Evolutionary conservation across 1,140 invertebrate species (phyloP).

Genomic region (Lithobius niger): DNA sequence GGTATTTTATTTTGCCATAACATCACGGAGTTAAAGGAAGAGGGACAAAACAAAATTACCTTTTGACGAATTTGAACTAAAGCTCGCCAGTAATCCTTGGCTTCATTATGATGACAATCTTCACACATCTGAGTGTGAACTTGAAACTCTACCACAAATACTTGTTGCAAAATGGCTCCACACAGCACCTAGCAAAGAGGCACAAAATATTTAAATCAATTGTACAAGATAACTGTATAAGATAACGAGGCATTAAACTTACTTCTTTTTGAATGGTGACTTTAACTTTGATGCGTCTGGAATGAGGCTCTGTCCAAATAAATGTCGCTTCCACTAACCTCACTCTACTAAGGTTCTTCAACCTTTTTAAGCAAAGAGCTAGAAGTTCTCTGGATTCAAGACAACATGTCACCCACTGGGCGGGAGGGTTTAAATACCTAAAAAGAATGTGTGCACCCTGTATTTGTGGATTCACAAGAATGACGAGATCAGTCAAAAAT

Average conservation of each 20-base stretch:
- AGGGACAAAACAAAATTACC: conserved; percentile 20
- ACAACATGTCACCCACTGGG: conserved; percentile 73
- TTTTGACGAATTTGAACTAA: conserved; percentile 51
- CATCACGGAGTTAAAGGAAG: conserved; percentile 8
- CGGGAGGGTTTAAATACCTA: conserved; percentile 86
- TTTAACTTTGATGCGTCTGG: conserved; percentile 92
- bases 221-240: neutral
- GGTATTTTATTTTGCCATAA: too few relatives aligned
- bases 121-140: conserved; percentile 92
- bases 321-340: conserved; percentile 91
- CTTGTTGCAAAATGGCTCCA: conserved; percentile 70
- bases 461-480: neutral
- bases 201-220: neutral
- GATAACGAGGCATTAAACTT: conserved; percentile 16
- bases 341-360: conserved; percentile 83
- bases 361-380: conserved; percentile 78
- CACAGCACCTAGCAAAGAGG: conserved; percentile 38
- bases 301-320: conserved; percentile 99
- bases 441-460: conserved; percentile 11
- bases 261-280: conserved; percentile 92
- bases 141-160: conserved; percentile 87
- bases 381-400: conserved; percentile 89
- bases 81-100: conserved; percentile 95
- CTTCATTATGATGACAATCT: conserved; percentile 90
- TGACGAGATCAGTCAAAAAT: neutral